Base-by-base conservation (phyloP, 2,113 vertebrate species). In the Sardina pilchardus region DNA sequence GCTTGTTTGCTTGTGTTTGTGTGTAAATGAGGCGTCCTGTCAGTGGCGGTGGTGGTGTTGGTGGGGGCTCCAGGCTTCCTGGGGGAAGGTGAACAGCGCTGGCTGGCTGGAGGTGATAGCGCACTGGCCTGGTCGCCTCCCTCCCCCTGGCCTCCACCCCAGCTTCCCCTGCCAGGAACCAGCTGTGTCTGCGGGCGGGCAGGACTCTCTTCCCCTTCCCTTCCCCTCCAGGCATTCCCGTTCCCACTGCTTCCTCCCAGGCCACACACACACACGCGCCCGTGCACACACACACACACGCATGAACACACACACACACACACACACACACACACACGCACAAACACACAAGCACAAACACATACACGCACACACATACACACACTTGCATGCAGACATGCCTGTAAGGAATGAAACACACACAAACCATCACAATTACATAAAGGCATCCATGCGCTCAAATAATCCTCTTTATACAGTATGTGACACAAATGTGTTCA, bases 161-260 rank as follows among this genome's bases (percentile, higher is more conserved):
- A 89, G 93, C 92, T 96, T 96, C 96, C 95, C 94, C 93, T 94
- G 86, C 93, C 96, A 96, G 97, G 96, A 97, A 97, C 96, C 97
- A 98, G 96, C 96, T 97, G 96, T 89, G 90, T 91, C 91, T 90
- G 89, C 87, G 92, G 93, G 93, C 90, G 78, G 93, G 93, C 91
- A 81, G 91, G 89, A 87, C 87, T 87, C 86, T 83, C 42, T 47
- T 48, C 43, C 71, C 34, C 93, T 93, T 92, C 93, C 91, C 91
- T 88, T 90, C 78, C 86, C 84, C 93, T 94, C 94, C 86, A 91
- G 90, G 87, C 53, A 81, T 86, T 88, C 91, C 91, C 91, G 93
- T 92, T 90, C 94, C 93, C 93, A 93, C 90, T 90, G 91, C 94
- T 95, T 96, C 96, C 95, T 93, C 92, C 85, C 78, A 59, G 83